phyloP scores from a whole-genome alignment of 2,797 vertebrate genomes.

The Lutjanus argentimaculatus region DNA sequence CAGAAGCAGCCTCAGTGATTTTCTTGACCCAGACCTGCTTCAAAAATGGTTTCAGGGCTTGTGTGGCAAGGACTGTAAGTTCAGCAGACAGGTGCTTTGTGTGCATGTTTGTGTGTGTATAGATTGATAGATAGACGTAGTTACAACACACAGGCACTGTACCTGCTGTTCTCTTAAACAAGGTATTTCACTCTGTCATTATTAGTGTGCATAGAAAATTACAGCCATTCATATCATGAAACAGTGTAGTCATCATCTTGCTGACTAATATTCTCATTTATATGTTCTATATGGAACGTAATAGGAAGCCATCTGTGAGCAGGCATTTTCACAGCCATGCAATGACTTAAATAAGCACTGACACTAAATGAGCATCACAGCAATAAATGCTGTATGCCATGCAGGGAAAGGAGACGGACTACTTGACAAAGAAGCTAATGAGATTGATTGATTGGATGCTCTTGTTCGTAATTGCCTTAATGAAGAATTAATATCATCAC shows the following conservation, averaged over 20 bases:
- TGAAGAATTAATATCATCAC: constrained; percentile 71
- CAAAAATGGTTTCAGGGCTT: constrained; percentile 22
- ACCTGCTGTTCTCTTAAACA: constrained; percentile 56
- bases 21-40: constrained; percentile 20
- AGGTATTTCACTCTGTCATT: constrained; percentile 34
- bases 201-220: constrained; percentile 48
- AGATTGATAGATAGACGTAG: constrained; percentile 20
- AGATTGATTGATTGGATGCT: constrained; percentile 72
- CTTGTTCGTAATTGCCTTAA: constrained; percentile 66
- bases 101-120: neutral
- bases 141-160: constrained; percentile 34
- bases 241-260: constrained; percentile 44
- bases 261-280: constrained; percentile 65
- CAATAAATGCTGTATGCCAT: constrained; percentile 58
- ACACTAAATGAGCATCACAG: constrained; percentile 52
- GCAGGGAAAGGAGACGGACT: constrained; percentile 25
- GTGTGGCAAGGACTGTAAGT: constrained; percentile 1
- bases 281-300: constrained; percentile 50
- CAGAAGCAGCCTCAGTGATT: constrained; percentile 14
- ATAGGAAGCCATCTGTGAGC: constrained; percentile 57
- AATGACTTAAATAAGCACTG: constrained; percentile 58
- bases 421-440: constrained; percentile 67
- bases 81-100: constrained; percentile 25
- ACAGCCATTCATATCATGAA: constrained; percentile 43
- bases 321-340: constrained; percentile 37